phyloP scores from a whole-genome alignment of 2,888 invertebrate genomes.

The Ochropacha duplaris region DNA sequence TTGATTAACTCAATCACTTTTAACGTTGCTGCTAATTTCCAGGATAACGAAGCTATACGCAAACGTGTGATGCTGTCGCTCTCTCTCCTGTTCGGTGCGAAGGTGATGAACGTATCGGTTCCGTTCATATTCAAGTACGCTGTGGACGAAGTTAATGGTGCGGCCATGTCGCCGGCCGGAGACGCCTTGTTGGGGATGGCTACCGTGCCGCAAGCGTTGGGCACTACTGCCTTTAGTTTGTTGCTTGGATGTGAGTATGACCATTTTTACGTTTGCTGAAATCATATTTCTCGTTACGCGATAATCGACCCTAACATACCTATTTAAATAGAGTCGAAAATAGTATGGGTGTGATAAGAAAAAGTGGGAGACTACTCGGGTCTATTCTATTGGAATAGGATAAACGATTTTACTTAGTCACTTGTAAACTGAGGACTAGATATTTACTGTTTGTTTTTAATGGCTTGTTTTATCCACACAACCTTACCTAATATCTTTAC shows the following conservation, averaged over 20 bases:
- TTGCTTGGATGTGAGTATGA: slow-evolving; percentile 91
- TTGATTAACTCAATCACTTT: too few species aligned
- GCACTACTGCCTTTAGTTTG: slow-evolving; percentile 90
- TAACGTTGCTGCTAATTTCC: slow-evolving; percentile 24
- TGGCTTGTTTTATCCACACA: too few species aligned
- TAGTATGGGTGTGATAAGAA: too few species aligned
- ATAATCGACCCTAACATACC: too few species aligned
- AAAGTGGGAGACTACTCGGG: too few species aligned
- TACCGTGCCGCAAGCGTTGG: slow-evolving; percentile 90
- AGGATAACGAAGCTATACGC: slow-evolving; percentile 89
- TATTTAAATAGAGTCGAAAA: too few species aligned
- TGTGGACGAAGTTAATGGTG: slow-evolving; percentile 92
- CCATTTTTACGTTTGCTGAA: neutral
- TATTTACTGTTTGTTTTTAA: too few species aligned
- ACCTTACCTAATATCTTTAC: too few species aligned
- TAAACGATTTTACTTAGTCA: too few species aligned
- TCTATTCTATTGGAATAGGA: too few species aligned
- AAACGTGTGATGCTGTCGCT: slow-evolving; percentile 93
- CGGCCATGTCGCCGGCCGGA: slow-evolving; percentile 65
- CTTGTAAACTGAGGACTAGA: too few species aligned
- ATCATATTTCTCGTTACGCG: too few species aligned
- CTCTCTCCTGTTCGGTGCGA: slow-evolving; percentile 90
- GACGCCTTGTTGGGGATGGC: slow-evolving; percentile 87
- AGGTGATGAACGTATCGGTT: slow-evolving; percentile 94
- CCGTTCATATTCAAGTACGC: slow-evolving; percentile 98